Percentiles rank a stretch among this genome's conserved stretches.
These are phyloP conservation scores for Holacanthella duospinosa DNA, from an alignment of 2,888 invertebrate species.

Conservation along the genomic window DNA sequence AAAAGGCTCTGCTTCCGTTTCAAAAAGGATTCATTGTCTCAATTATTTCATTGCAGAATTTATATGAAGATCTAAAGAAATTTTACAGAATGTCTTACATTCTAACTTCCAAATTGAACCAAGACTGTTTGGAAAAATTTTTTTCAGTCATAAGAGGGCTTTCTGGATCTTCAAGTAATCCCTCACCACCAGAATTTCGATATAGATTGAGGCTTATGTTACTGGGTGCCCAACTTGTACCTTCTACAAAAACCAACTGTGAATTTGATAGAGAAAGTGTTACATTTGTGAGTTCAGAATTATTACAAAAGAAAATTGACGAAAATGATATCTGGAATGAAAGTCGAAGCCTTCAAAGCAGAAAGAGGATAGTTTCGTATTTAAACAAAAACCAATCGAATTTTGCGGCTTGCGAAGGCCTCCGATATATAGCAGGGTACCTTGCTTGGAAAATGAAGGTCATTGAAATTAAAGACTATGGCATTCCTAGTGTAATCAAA, in stretches of 20 bases:
- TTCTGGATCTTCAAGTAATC: not conserved
- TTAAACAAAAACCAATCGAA: no score
- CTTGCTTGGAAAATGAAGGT: no score
- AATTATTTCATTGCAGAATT: not conserved
- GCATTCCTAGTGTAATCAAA: no score
- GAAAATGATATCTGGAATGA: no score
- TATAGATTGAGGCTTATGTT: not conserved
- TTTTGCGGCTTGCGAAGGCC: no score
- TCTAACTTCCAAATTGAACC: not conserved
- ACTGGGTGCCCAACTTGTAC: not conserved
- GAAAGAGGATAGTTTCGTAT: no score
- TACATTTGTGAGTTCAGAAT: no score
- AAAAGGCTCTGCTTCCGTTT: constrained; percentile 9
- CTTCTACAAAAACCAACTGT: not conserved
- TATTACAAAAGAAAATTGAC: no score
- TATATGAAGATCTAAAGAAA: not conserved
- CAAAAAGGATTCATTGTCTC: constrained; percentile 14
- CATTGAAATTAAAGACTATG: no score
- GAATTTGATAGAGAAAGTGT: no score
- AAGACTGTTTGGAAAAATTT: not conserved
- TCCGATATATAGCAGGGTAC: no score
- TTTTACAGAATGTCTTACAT: not conserved
- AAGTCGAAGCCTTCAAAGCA: no score
- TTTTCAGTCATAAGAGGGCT: not conserved
- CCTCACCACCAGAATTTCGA: not conserved